phyloP scores from a whole-genome alignment of 2,797 vertebrate species.

The Sebastes trivittatus region DNA sequence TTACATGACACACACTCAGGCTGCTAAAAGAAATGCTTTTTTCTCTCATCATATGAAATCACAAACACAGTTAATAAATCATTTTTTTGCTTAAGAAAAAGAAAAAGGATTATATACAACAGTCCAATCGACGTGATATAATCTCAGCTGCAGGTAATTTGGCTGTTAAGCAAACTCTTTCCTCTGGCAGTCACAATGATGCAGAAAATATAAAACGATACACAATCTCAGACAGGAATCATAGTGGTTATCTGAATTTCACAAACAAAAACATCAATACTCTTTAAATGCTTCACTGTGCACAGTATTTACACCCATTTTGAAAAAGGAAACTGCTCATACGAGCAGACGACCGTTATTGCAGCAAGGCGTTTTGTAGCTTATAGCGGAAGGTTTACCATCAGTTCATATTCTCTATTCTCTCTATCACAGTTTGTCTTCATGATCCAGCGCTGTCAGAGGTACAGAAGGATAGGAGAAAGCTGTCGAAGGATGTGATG shows the following conservation, averaged over 20 bases:
- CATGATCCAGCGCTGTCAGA: slow-evolving; percentile 19
- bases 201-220: slow-evolving; percentile 26
- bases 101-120: neutral
- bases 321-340: slow-evolving; percentile 10
- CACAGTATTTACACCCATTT: slow-evolving; percentile 53
- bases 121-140: neutral
- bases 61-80: slow-evolving; percentile 7
- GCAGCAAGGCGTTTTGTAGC: slow-evolving; percentile 41
- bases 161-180: neutral
- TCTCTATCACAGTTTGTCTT: slow-evolving; percentile 39
- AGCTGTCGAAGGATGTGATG: neutral
- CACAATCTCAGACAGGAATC: slow-evolving; percentile 10
- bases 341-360: slow-evolving; percentile 19
- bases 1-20: neutral
- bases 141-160: slow-evolving; percentile 32
- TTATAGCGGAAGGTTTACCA: slow-evolving; percentile 18
- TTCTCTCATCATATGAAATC: slow-evolving; percentile 21
- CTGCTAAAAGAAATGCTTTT: neutral
- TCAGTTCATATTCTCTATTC: slow-evolving; percentile 15
- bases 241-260: slow-evolving; percentile 57
- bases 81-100: neutral
- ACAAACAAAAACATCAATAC: slow-evolving; percentile 41
- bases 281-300: slow-evolving; percentile 26
- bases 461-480: neutral
- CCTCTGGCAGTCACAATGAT: slow-evolving; percentile 13